Evolutionary conservation across 1,140 invertebrate species (phyloP), one percentile per base, ranked within the genome.

Genomic region (Cepaea nemoralis): DNA sequence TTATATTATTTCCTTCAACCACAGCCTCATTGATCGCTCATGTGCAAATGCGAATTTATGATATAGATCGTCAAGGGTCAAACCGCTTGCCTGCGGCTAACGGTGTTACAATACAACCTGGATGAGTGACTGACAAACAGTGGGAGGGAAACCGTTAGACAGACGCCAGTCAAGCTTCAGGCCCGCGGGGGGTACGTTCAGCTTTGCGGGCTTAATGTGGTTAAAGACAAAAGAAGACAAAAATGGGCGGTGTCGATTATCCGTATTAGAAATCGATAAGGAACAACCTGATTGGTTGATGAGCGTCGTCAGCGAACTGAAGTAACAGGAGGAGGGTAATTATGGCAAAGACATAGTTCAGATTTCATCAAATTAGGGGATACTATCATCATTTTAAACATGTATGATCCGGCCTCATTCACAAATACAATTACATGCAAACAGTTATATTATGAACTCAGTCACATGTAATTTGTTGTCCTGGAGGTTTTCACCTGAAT

Each of bases 331-430:
- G 66, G 27, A 12, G 33, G 22, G 50, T 45, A 24, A n/a, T 48
- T 74, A 74, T 74, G 27, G 19, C n/a, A 27, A 74, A 42, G 12
- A 1, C 2, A 42, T 48, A 27, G 35, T 70, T 22, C 8, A 74
- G 10, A 50, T 74, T 74, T 74, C 16, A 74, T 48, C 42, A 42
- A 74, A 74, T 73, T 50, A 37, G 40, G 48, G 16, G 42, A 45
- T 37, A 45, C 14, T 5, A 5, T 2, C 42, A 31, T 63, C 59
- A 63, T 12, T 63, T 63, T 27, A 31, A n/a, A 63, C 50, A 55
- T 22, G 42, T n/a, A n/a, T 55, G 19, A 14, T 55, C 8, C n/a
- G 50, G 22, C 42, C 16, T 55, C 19, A 55, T 55, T 55, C 22
- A 55, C 19, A 22, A 55, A 24, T 19, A 10, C n/a, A 10, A 19